Evolutionary conservation across 1,140 invertebrate species (phyloP), one percentile per base, ranked within the genome.

Genomic region (Calliopsis andreniformis): DNA sequence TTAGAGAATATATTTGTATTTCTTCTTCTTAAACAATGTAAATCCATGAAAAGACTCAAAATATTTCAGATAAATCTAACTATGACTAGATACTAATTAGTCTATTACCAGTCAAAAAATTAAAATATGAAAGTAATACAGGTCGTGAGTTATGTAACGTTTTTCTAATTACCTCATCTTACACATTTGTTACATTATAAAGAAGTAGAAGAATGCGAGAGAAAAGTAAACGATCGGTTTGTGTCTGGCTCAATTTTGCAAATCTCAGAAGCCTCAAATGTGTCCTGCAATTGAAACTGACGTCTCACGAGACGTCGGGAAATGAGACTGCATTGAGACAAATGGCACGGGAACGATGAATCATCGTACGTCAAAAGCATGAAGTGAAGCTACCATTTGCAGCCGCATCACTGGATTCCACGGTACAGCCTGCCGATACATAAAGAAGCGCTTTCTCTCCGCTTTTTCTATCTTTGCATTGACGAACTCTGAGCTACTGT

Each of bases 301-400:
- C 83, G 80, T 87, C 79, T 81, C 80, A 23, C 66, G 77, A 85
- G 86, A 86, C 75, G 73, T 73, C 69, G 77, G 80, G 61, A 82
- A 86, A 85, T 79, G 83, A 83, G 83, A 58, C 76, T 84, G 79
- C 83, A 88, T 86, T 88, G 86, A 86, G 87, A 87, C 83, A 87
- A 87, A 88, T 88, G 85, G 85, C 77, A 83, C 76, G 59, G 64
- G 79, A 75, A 81, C 86, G 86, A 88, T 88, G 86, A 87, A 87
- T 88, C 87, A 88, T 87, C 83, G 77, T 82, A 81, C 76, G 87
- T 88, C 87, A 86, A 83, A 85, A 82, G 79, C 85, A 88, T 66
- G 76, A 86, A 87, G 81, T 75, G 84, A 79, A 68, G 63, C 72
- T 61, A 79, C 78, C 81, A 77, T 80, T 84, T 78, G 67, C 80